phyloP scores from a whole-genome alignment of 2,113 vertebrate genomes.

The Oncorhynchus keta region DNA sequence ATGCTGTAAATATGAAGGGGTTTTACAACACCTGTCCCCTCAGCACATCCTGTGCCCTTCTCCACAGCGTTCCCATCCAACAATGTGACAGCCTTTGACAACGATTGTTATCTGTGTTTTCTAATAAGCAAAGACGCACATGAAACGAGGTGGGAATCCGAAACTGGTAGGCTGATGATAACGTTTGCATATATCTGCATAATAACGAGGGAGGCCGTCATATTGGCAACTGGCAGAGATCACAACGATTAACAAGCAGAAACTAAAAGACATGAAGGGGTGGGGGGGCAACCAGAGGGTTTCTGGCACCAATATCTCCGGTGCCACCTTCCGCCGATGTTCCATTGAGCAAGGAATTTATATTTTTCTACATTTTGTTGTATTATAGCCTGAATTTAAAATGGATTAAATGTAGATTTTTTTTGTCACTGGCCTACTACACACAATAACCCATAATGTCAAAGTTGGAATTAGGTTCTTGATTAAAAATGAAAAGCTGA shows the following conservation, averaged over 20 bases:
- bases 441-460: too few species aligned
- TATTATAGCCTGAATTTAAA: too few species aligned
- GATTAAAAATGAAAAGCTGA: too few species aligned
- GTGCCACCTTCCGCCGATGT: too few species aligned
- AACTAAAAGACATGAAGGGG: not conserved
- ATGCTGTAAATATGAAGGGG: conserved; percentile 20
- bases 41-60: conserved; percentile 32
- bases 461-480: too few species aligned
- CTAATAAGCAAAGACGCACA: conserved; percentile 58
- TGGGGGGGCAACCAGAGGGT: not conserved
- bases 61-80: conserved; percentile 19
- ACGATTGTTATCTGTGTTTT: conserved; percentile 55
- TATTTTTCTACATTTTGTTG: too few species aligned
- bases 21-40: conserved; percentile 44
- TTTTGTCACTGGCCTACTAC: too few species aligned
- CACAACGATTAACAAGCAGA: conserved; percentile 35
- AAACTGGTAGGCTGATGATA: conserved; percentile 40
- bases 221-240: conserved; percentile 52
- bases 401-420: too few species aligned
- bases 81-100: conserved; percentile 50
- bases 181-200: conserved; percentile 74
- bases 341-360: too few species aligned
- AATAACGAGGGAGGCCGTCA: conserved; percentile 56
- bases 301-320: too few species aligned
- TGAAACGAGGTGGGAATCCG: conserved; percentile 37